These are phyloP conservation scores for Caenorhabditis imperialis DNA, from an alignment of 2,888 invertebrate species.

Conservation along the genomic window DNA sequence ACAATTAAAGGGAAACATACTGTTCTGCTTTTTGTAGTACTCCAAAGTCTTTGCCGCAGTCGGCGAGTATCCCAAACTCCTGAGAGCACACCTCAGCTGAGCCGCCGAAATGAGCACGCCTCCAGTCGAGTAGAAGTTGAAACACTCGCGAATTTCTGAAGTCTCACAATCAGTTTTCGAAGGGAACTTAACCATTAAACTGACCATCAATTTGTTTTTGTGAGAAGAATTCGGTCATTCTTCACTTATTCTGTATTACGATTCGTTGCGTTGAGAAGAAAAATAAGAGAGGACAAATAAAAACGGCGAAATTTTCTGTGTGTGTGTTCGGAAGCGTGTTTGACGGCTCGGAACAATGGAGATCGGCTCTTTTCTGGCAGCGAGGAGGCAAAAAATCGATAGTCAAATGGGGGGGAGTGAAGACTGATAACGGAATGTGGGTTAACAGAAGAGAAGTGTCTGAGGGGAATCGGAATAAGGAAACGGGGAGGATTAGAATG, in stretches of 20 bases:
- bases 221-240: constrained; percentile 53
- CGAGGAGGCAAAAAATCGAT: no score
- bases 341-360: constrained; percentile 36
- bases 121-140: constrained; percentile 59
- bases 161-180: not conserved
- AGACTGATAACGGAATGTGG: no score
- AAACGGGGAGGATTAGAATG: no score
- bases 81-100: constrained; percentile 60
- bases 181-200: constrained; percentile 11
- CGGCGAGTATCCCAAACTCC: constrained; percentile 62
- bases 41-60: constrained; percentile 56
- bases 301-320: no score
- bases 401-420: no score
- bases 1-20: constrained; percentile 27
- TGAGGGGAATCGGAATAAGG: no score
- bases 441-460: no score
- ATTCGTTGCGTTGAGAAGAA: constrained; percentile 1
- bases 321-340: constrained; percentile 1
- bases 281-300: constrained; percentile 1
- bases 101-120: constrained; percentile 50
- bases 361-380: not conserved
- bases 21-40: constrained; percentile 53
- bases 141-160: constrained; percentile 65
- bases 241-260: not conserved
- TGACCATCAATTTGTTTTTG: constrained; percentile 62